Percentiles rank a stretch among this genome's conserved stretches.
Conservation (phyloP, 2,888 invertebrate genomes). For the Tenthredo mesomela region DNA sequence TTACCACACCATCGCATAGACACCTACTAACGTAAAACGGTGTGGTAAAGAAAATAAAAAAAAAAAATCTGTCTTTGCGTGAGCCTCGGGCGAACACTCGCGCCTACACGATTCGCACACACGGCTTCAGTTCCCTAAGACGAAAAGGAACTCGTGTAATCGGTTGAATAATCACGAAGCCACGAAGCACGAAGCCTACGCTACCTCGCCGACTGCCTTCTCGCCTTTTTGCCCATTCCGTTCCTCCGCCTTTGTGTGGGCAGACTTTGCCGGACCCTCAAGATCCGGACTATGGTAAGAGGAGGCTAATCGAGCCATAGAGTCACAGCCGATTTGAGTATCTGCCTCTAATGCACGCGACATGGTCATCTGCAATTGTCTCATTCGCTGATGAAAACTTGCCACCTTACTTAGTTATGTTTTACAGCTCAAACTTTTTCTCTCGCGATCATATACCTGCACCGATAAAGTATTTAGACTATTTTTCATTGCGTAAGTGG, state of each 20-base stretch:
- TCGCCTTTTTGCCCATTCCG: constrained; percentile 33
- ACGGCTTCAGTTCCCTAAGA: background rate
- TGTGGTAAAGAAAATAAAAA: background rate
- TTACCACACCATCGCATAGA: background rate
- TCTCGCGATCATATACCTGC: background rate
- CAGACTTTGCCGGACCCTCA: constrained; percentile 23
- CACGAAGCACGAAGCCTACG: constrained; percentile 49
- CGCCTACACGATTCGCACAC: constrained; percentile 50
- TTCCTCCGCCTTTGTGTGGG: constrained; percentile 48
- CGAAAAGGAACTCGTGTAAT: constrained; percentile 47
- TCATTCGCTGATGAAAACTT: background rate
- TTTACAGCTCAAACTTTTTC: background rate
- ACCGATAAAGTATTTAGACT: background rate
- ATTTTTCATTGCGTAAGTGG: background rate
- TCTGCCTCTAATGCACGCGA: background rate
- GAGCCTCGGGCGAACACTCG: constrained; percentile 28
- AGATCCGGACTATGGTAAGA: constrained; percentile 25
- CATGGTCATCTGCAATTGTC: constrained; percentile 19
- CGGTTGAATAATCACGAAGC: constrained; percentile 48
- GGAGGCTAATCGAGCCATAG: constrained; percentile 25
- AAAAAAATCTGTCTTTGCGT: constrained; percentile 36
- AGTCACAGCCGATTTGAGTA: constrained; percentile 12
- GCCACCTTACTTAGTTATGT: background rate
- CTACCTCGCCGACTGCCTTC: constrained; percentile 42
- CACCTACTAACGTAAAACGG: background rate